Evolutionary conservation across 1,140 invertebrate genomes (phyloP), one percentile per base, ranked within the genome.

Genomic region (Metaphire vulgaris): DNA sequence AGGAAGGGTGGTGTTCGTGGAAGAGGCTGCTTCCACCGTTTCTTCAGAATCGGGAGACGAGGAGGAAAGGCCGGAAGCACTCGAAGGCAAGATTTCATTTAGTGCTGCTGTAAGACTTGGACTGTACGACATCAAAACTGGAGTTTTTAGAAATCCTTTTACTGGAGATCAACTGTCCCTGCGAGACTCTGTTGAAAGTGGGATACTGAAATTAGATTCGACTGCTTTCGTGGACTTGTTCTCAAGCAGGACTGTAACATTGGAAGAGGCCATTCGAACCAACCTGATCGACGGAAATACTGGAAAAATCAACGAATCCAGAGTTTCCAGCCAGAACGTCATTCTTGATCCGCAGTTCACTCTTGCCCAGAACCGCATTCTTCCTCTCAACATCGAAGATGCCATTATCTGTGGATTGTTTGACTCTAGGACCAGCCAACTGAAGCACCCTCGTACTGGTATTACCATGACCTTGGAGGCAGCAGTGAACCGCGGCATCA

Each of bases 111-210:
- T 83, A 26, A 83, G 95, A 83, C 88, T 91, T 79, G 91, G 92
- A 79, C 87, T 95, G 71, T 89, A 96, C 79, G 92, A 93, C 81
- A 90, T 91, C 69, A 89, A 90, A 31, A 82, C 82, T 74, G 91
- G 92, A 70, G 90, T 89, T 81, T 92, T 98, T 76, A 88, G 90
- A 41, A 92, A 98, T 88, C 94, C 94, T 26, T 89, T 90, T 77
- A 96, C 92, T 1, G 91, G 91, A 77, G 89, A 93, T 81, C 92
- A 91, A 82, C 88, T 98, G 66, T 94, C 91, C 81, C 91, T 98
- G 79, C 93, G 96, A 85, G 89, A 90, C 76, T 95, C 96, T 69
- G 83, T 96, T 70, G 89, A 90, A 70, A 92, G 91, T 81, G 92
- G 92, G 79, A 86, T 94, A 72, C 89, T 96, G 73, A 90, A 91